Evolutionary conservation across 2,888 invertebrate species (phyloP), one percentile per base, ranked within the genome.

Genomic region (Notodonta ziczac): DNA sequence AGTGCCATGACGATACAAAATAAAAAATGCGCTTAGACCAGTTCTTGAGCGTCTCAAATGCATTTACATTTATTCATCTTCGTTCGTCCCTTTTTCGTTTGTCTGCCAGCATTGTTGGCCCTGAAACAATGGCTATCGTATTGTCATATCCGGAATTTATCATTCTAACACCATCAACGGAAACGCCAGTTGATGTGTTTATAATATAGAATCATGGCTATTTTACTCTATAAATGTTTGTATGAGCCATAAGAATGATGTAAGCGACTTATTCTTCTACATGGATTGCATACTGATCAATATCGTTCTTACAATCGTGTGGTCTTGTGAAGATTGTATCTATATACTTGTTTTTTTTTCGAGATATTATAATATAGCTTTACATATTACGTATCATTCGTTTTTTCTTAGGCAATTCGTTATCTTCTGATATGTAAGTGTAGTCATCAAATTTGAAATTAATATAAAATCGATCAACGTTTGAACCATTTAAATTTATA

Each of bases 101-200:
- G 85, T 86, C 86, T 84, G 65, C 80, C 76, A 84, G 84, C 87
- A 93, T 93, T 92, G 92, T 93, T 88, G 78, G 74, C 76, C 79
- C 82, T 89, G 84, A 90, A 89, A 93, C 93, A 93, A 93, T 93
- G 82, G 92, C 81, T 73, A 72, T 77, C 77, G 86, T 84, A 80
- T 83, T 84, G 88, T 87, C 89, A 88, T 90, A 90, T 92, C 91
- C 91, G 89, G 89, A 88, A 86, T 90, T 91, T 89, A 90, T 92
- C 86, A 93, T 91, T 91, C 93, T 87, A 88, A 84, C 91, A 87
- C 91, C 93, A 93, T 92, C 91, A 80, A 81, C 92, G 93, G 93
- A 93, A 90, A 92, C 76, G 88, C 78, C 81, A 81, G 82, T 84
- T 83, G 88, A 88, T 89, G 93, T 78, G 89, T 89, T 90, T 91